Evolutionary conservation across 2,888 invertebrate species (phyloP), one percentile per base, ranked within the genome.

Genomic region (Chrysotoxum bicinctum): DNA sequence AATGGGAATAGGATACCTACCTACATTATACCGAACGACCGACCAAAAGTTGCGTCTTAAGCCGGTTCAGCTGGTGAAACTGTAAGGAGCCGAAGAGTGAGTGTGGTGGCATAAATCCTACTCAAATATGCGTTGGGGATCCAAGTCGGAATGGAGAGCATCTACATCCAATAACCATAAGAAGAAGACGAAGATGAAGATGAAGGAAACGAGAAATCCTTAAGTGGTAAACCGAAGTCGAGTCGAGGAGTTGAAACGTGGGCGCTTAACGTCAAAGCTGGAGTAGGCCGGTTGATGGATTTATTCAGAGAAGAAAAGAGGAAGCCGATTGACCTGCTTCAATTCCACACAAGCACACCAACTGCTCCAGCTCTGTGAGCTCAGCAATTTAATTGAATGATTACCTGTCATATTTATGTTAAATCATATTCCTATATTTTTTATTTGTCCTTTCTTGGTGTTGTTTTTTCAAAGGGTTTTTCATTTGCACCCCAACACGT

Each of bases 321-420:
- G 52, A 66, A 66, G 32, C 48, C n/a, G 50, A 45, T 69, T 85
- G 85, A 77, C 85, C 85, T 69, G 85, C 68, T 85, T 64, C 81
- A 60, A 73, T 56, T 58, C 21, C 21, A 19, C 32, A 60, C 60
- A 60, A 73, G 68, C 64, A 8, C 12, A 48, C 14, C 21, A 12
- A 45, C 45, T 21, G 19, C 40, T n/a, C n/a, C 6, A n/a, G n/a
- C 56, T 77, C 60, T 45, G 45, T 7, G 8, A 35, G n/a, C 45
- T 62, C 56, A 19, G 64, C 76, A 54, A 85, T 85, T 77, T 85
- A 85, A 85, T 85, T 85, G 85, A 85, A 85, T 85, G 85, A 85
- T 85, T 81, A 81, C 85, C 85, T 85, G 85, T 85, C 85, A 85
- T 58, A 81, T 73, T 85, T 80, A 72, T 85, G 66, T 73, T 69